Conservation (phyloP, 2,797 vertebrate species). For the Mionectes olivaceus region DNA sequence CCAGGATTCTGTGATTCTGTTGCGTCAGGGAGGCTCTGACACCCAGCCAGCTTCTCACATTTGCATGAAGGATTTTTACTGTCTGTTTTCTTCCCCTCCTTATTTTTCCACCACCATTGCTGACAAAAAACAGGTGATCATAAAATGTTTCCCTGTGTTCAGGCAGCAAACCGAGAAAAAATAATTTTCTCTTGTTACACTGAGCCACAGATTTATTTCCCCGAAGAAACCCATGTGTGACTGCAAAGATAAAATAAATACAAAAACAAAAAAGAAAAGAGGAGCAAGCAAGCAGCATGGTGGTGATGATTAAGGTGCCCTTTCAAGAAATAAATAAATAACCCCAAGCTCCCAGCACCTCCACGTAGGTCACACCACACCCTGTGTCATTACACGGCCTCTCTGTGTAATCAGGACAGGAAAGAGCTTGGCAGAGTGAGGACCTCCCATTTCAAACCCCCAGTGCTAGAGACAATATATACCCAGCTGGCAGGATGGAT, state of each 20-base stretch:
- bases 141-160: not conserved
- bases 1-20: not conserved
- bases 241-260: not conserved
- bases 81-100: not conserved
- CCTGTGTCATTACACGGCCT: not conserved
- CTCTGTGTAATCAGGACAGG: not conserved
- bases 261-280: not conserved
- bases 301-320: slow-evolving; percentile 27
- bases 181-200: not conserved
- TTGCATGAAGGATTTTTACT: not conserved
- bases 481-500: not conserved
- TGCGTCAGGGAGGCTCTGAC: not conserved
- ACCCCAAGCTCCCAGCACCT: not conserved
- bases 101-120: not conserved
- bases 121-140: not conserved
- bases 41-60: not conserved
- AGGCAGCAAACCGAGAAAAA: slow-evolving; percentile 33
- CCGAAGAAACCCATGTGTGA: slow-evolving; percentile 41
- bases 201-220: slow-evolving; percentile 27
- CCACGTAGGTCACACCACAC: not conserved
- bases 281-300: not conserved
- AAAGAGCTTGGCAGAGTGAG: not conserved
- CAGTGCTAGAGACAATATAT: not conserved
- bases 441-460: not conserved
- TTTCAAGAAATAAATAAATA: slow-evolving; percentile 33